Percentiles rank a stretch among this genome's conserved stretches.
phyloP scores from a whole-genome alignment of 2,113 vertebrate genomes.

The Passer domesticus region DNA sequence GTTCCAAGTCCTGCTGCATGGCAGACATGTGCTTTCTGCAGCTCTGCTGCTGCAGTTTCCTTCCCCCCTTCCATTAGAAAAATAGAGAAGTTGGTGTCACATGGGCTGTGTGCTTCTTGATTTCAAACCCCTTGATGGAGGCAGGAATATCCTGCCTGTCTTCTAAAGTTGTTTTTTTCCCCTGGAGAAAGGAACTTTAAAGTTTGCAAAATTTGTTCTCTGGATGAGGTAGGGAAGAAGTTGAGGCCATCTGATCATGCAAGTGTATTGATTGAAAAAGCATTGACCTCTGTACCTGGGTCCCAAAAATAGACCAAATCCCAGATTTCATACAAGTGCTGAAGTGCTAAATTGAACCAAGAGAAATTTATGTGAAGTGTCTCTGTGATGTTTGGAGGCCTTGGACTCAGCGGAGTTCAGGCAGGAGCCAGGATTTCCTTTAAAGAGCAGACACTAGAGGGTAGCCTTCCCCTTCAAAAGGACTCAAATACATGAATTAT shows the following conservation, averaged over 20 bases:
- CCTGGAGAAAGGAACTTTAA: background rate
- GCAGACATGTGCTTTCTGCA: background rate
- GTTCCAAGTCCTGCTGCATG: background rate
- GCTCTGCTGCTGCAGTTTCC: background rate
- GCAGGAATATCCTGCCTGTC: background rate
- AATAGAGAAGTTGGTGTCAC: background rate
- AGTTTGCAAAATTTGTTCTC: background rate
- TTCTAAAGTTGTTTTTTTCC: background rate
- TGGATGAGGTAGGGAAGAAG: background rate
- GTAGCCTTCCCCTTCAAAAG: conserved; percentile 3
- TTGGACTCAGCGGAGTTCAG: background rate
- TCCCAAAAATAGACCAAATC: background rate
- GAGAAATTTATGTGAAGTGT: background rate
- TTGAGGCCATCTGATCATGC: background rate
- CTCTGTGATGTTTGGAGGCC: background rate
- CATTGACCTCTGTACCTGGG: background rate
- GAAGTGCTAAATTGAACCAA: background rate
- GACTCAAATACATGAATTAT: background rate
- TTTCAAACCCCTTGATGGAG: background rate
- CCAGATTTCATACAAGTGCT: background rate
- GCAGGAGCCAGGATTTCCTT: background rate
- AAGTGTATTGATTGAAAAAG: background rate
- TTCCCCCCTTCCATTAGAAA: background rate
- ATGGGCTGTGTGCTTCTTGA: background rate
- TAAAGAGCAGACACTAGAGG: background rate